phyloP scores from a whole-genome alignment of 2,888 invertebrate genomes.

The Villa cingulata region DNA sequence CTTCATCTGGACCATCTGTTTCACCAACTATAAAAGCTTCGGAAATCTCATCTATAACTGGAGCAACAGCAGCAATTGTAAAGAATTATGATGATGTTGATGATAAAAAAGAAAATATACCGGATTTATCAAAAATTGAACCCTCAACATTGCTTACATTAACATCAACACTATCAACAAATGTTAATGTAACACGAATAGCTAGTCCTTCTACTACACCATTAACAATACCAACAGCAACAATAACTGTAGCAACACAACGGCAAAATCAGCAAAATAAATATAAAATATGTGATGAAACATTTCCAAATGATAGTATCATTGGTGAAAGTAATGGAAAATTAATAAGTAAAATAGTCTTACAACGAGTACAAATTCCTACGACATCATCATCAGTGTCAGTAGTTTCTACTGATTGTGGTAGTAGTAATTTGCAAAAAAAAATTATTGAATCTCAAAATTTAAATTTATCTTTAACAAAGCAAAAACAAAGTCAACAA shows the following conservation, averaged over 20 bases:
- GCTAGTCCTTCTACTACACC: not conserved
- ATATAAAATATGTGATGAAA: conserved; percentile 15
- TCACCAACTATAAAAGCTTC: not conserved
- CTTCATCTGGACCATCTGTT: not conserved
- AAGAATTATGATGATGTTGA: not conserved
- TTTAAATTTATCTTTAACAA: not conserved
- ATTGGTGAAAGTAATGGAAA: conserved; percentile 29
- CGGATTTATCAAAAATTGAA: conserved; percentile 4
- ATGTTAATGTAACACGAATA: not conserved
- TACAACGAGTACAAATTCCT: conserved; percentile 21
- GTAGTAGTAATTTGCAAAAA: conserved; percentile 1
- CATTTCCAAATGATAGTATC: conserved; percentile 14
- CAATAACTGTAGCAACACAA: conserved; percentile 21
- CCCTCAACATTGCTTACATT: conserved; percentile 36
- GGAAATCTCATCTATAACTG: not conserved
- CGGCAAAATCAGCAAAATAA: conserved; percentile 35
- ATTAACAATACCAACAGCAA: not conserved
- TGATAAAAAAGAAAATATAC: conserved; percentile 8
- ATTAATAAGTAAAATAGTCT: conserved; percentile 27
- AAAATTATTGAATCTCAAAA: not conserved
- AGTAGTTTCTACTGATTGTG: too few relatives aligned
- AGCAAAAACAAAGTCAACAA: not conserved
- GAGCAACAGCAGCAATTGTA: not conserved
- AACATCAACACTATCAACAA: conserved; percentile 28
- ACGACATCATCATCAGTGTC: conserved; percentile 9